Conservation (phyloP, 1,140 invertebrate species). For the Lerema accius region DNA sequence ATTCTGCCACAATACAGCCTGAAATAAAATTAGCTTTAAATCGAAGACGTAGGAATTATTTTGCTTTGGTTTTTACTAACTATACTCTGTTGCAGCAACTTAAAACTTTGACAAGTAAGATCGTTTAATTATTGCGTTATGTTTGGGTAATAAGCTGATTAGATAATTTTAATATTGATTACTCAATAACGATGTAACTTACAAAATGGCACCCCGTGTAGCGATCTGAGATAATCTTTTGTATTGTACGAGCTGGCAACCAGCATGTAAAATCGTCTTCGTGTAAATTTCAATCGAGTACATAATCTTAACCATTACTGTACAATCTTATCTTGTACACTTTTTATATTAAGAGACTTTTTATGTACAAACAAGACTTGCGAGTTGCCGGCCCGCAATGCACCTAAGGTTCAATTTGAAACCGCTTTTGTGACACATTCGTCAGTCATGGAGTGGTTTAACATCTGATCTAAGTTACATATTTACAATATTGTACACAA, state of each 20-base stretch:
- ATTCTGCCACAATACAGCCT: not conserved
- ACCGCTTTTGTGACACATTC: constrained; percentile 53
- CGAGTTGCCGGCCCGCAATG: constrained; percentile 12
- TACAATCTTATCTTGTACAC: constrained; percentile 2
- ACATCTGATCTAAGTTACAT: constrained; percentile 63
- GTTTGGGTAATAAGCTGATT: not conserved
- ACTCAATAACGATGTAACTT: constrained; percentile 12
- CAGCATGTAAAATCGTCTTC: constrained; percentile 1
- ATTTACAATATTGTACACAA: constrained; percentile 78
- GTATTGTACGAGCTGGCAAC: constrained; percentile 21
- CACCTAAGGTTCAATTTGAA: constrained; percentile 12
- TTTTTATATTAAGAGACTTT: not conserved
- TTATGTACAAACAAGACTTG: constrained; percentile 18
- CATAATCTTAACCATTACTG: constrained; percentile 15
- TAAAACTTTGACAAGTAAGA: not conserved
- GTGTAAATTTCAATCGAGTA: constrained; percentile 11
- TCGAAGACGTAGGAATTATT: constrained; percentile 2
- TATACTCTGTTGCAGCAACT: not conserved
- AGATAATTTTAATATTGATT: constrained; percentile 4
- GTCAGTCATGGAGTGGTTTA: constrained; percentile 55
- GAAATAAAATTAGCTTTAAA: not conserved
- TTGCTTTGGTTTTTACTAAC: constrained; percentile 11
- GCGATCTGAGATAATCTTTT: constrained; percentile 11
- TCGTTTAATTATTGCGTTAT: not conserved
- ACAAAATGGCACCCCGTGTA: constrained; percentile 23